Evolutionary conservation across 1,140 invertebrate genomes (phyloP).

Genomic region (Cydia strobilella): DNA sequence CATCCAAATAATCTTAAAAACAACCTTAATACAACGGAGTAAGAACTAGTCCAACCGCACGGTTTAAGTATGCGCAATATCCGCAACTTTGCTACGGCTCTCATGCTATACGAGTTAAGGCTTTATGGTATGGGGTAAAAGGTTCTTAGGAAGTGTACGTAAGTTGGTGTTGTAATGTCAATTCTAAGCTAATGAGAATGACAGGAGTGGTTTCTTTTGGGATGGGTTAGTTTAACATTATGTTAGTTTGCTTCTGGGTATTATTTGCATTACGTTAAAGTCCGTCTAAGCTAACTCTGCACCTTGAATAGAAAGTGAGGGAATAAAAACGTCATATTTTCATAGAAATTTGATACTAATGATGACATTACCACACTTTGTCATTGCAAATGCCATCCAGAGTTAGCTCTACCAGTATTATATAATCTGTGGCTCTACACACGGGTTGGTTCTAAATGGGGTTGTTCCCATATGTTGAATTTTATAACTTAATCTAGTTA

Average conservation of each 20-base stretch:
- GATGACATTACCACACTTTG: too few species aligned
- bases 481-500: too few species aligned
- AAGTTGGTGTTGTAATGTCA: conserved; percentile 58
- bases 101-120: conserved; percentile 47
- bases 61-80: conserved; percentile 39
- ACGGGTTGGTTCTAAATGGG: too few species aligned
- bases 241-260: conserved; percentile 9
- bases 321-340: too few species aligned
- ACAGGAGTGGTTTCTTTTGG: conserved; percentile 59
- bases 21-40: conserved; percentile 47
- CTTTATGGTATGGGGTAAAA: conserved; percentile 49
- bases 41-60: conserved; percentile 41
- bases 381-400: too few species aligned
- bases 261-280: background rate
- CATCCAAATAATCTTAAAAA: conserved; percentile 41
- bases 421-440: too few species aligned
- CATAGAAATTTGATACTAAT: too few species aligned
- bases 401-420: too few species aligned
- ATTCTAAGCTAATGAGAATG: conserved; percentile 72
- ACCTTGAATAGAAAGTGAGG: too few species aligned
- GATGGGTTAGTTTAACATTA: conserved; percentile 49
- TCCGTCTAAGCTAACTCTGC: background rate
- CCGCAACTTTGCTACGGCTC: conserved; percentile 47
- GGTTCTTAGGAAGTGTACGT: conserved; percentile 37
- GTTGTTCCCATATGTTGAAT: too few species aligned